Evolutionary conservation across 2,797 vertebrate species (phyloP).

Genomic region (Smutsia gigantea): DNA sequence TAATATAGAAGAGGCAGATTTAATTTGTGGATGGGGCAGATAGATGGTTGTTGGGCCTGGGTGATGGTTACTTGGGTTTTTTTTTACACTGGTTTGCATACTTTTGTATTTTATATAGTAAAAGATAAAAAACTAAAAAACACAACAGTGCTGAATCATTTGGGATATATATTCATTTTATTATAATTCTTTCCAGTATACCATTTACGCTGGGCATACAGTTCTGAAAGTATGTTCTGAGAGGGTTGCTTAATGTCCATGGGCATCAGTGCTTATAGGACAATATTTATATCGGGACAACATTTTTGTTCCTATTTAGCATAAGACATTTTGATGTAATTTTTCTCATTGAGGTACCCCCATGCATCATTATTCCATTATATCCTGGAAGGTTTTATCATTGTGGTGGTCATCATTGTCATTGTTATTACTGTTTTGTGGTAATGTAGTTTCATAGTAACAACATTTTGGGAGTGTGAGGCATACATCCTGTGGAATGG

Average conservation of each 20-base stretch:
- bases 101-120: not conserved
- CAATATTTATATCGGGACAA: not conserved
- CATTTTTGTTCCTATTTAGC: slow-evolving; percentile 17
- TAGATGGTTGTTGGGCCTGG: not conserved
- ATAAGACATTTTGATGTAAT: not conserved
- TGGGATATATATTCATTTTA: not conserved
- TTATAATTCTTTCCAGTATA: not conserved
- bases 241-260: not conserved
- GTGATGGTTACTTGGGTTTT: not conserved
- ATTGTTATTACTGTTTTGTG: not conserved
- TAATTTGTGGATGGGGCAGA: not conserved
- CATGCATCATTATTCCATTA: not conserved
- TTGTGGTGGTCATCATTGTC: not conserved
- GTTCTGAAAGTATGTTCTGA: not conserved
- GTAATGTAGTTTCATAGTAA: not conserved
- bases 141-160: not conserved
- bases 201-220: not conserved
- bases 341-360: not conserved
- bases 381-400: not conserved
- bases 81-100: not conserved
- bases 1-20: not conserved
- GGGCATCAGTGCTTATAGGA: not conserved
- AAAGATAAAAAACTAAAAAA: too few species aligned
- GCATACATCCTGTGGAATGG: not conserved
- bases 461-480: not conserved